These are phyloP conservation scores for Hyperopisus bebe DNA, from an alignment of 2,113 vertebrate genomes.

Conservation along the genomic window DNA sequence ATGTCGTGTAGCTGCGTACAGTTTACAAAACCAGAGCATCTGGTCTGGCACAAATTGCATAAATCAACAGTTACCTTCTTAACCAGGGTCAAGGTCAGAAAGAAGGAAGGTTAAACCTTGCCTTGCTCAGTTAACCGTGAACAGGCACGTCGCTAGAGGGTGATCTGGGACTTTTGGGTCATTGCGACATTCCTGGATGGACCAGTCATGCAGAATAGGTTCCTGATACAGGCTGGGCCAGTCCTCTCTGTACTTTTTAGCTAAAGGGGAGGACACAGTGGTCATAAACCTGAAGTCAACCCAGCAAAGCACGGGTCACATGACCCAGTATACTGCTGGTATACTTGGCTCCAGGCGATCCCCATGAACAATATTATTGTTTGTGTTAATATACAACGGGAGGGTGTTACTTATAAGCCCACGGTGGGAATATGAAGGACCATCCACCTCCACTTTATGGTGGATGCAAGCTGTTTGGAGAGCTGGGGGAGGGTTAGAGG, in stretches of 20 bases:
- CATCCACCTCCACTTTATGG: not conserved
- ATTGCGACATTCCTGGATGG: not conserved
- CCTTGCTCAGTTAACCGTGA: not conserved
- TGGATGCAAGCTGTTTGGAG: not conserved
- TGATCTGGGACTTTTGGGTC: not conserved
- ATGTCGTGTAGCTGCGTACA: not conserved
- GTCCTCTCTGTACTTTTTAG: not conserved
- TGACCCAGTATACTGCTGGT: not conserved
- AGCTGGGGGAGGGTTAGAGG: slow-evolving; percentile 6
- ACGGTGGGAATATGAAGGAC: slow-evolving; percentile 13
- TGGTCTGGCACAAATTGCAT: not conserved
- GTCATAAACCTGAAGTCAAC: not conserved
- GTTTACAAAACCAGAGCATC: not conserved
- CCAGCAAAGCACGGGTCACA: not conserved
- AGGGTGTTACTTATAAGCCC: slow-evolving; percentile 34
- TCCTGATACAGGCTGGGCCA: not conserved
- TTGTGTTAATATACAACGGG: slow-evolving; percentile 37
- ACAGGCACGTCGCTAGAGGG: not conserved
- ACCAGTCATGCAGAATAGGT: not conserved
- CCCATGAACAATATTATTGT: slow-evolving; percentile 11
- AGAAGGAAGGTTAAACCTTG: not conserved
- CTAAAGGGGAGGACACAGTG: not conserved
- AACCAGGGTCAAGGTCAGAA: not conserved
- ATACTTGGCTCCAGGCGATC: not conserved
- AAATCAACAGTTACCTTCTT: not conserved